Base-by-base conservation (phyloP, 64 coral and sea anemone species). In the Actinia equina region DNA sequence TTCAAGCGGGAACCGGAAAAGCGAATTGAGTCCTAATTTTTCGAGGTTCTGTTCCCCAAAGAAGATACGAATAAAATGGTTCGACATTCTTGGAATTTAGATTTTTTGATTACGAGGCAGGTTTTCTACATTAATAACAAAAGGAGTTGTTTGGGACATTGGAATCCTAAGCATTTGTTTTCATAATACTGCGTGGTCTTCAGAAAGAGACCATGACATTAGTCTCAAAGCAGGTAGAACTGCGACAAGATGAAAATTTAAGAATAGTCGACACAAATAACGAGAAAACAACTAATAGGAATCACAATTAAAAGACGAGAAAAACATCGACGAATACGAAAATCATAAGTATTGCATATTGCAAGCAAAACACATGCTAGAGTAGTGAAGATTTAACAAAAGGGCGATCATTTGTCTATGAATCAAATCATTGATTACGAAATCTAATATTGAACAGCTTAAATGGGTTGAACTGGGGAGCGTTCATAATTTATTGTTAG, bases 291-390 rank as follows among this genome's bases (percentile, higher is more conserved):
- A 74, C 2, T 65, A n/a, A n/a, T n/a, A n/a, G n/a, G n/a, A n/a
- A n/a, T n/a, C n/a, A n/a, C n/a, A n/a, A n/a, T n/a, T n/a, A n/a
- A n/a, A n/a, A n/a, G 20, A 22, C 22, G 17, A 65, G 1, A n/a
- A 74, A 4, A 74, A 37, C 69, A 74, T 74, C 69, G 26, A 74
- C 22, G 26, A 74, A 74, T 74, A 74, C 69, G 69, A 74, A 74
- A 67, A 37, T 41, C 12, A 74, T 3, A 74, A 74, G 69, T 74
- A 74, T 74, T 74, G 69, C 69, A 74, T 74, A 74, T 74, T 74
- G 69, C 69, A 74, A 74, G 2, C 26, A 30, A 37, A 13, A 26
- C 23, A 74, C 69, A 37, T 37, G 22, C 27, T 74, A 74, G 69
- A 41, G 25, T 26, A 74, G 26, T 23, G 12, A 41, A 74, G 25